Percentiles rank a stretch among this genome's conserved stretches.
Conservation (phyloP, 1,140 invertebrate species). For the Drosophila kepulauana region DNA sequence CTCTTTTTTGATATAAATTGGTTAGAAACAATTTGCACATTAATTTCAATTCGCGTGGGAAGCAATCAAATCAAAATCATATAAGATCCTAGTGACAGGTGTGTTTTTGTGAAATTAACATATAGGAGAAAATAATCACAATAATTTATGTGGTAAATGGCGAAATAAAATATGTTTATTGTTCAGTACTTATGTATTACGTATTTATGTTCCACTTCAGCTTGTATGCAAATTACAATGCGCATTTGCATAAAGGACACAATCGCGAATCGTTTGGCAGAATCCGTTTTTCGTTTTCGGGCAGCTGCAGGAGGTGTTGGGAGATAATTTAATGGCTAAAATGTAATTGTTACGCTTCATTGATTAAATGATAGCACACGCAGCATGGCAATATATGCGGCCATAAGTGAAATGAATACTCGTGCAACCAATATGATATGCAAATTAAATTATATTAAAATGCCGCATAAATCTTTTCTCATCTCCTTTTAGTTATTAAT, state of each 20-base stretch:
- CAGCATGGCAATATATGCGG: not conserved
- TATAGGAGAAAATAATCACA: not conserved
- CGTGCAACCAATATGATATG: constrained; percentile 48
- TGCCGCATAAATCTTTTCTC: constrained; percentile 52
- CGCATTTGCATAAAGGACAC: constrained; percentile 66
- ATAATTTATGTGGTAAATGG: constrained; percentile 40
- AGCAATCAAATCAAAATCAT: constrained; percentile 3
- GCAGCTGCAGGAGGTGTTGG: not conserved
- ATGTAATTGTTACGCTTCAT: constrained; percentile 70
- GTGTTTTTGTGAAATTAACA: constrained; percentile 1
- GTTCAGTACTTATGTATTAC: not conserved
- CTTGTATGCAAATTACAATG: constrained; percentile 57
- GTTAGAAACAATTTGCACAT: not conserved
- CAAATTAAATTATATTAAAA: constrained; percentile 70
- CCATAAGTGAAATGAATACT: constrained; percentile 11
- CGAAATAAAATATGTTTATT: constrained; percentile 35
- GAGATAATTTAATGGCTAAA: constrained; percentile 68
- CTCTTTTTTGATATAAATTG: not conserved
- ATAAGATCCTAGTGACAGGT: constrained; percentile 23
- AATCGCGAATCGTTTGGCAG: constrained; percentile 31
- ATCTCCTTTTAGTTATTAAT: not conserved
- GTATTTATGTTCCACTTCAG: constrained; percentile 53
- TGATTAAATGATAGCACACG: constrained; percentile 67
- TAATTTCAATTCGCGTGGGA: constrained; percentile 7
- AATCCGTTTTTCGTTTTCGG: not conserved